Percentiles rank a stretch among this genome's conserved stretches.
phyloP scores from a whole-genome alignment of 2,113 vertebrate species.

The Pomatorhinus ruficollis region DNA sequence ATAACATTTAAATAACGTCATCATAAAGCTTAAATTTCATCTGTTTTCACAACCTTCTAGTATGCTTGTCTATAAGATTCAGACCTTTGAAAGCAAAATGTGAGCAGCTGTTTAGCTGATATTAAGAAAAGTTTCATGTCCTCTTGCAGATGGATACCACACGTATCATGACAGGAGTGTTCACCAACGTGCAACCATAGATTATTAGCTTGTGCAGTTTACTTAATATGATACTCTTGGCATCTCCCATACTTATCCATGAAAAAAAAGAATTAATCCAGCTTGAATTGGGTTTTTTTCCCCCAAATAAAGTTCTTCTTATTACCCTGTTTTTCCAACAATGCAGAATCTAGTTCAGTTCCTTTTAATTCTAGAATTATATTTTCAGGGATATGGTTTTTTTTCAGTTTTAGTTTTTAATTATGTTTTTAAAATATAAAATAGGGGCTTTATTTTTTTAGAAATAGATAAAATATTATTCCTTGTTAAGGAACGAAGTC shows the following conservation, averaged over 20 bases:
- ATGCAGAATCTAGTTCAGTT: background rate
- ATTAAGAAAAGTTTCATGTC: background rate
- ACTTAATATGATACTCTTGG: background rate
- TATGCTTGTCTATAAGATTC: background rate
- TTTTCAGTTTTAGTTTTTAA: background rate
- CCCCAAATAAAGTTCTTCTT: background rate
- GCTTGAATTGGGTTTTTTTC: fast-evolving
- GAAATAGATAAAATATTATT: background rate
- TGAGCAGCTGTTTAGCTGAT: background rate
- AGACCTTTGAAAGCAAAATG: background rate
- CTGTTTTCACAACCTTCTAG: background rate
- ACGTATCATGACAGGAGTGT: background rate
- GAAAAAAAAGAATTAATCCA: background rate
- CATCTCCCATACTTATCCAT: background rate
- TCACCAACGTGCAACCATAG: background rate
- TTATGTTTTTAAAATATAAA: background rate
- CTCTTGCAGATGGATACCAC: background rate
- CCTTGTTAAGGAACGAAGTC: background rate
- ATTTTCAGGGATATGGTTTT: fast-evolving
- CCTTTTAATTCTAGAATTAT: background rate
- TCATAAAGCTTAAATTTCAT: background rate
- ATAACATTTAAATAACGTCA: background rate
- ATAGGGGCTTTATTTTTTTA: background rate
- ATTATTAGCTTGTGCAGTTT: background rate
- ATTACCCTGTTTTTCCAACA: background rate